Evolutionary conservation across 2,797 vertebrate species (phyloP).

Genomic region (Florisuga fusca): DNA sequence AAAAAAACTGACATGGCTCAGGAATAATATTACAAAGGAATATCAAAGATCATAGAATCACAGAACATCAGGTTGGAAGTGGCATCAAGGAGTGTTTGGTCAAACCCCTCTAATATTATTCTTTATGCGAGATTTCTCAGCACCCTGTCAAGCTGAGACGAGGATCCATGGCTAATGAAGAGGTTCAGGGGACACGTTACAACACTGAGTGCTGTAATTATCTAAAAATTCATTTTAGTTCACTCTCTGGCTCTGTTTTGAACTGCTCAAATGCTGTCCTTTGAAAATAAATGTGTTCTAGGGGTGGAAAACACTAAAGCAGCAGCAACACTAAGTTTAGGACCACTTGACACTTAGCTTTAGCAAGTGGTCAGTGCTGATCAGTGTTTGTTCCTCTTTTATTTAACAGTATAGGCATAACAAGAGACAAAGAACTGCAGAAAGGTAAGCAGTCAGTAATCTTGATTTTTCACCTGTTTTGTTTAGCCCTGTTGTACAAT

Average conservation of each 20-base stretch:
- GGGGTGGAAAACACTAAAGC: accelerated
- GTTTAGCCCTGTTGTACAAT: not conserved
- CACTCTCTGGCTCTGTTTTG: not conserved
- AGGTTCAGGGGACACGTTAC: not conserved
- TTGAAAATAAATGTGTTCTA: not conserved
- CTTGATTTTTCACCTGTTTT: not conserved
- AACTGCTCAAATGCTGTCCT: accelerated
- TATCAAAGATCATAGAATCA: not conserved
- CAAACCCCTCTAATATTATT: no score
- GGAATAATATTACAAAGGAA: not conserved
- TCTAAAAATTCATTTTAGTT: not conserved
- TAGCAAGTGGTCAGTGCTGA: not conserved
- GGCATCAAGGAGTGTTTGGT: no score
- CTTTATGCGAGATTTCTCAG: no score
- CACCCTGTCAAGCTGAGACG: no score
- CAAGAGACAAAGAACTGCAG: not conserved
- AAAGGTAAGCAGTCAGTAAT: not conserved
- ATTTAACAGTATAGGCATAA: not conserved
- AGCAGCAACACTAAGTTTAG: not conserved
- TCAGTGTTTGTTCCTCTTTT: not conserved
- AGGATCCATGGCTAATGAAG: accelerated
- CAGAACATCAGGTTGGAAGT: no score
- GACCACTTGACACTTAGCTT: not conserved
- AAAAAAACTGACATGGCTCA: not conserved
- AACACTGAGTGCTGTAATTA: not conserved